These are phyloP conservation scores for Poecilobothrus nobilitatus DNA, from an alignment of 2,888 invertebrate species.

Conservation along the genomic window DNA sequence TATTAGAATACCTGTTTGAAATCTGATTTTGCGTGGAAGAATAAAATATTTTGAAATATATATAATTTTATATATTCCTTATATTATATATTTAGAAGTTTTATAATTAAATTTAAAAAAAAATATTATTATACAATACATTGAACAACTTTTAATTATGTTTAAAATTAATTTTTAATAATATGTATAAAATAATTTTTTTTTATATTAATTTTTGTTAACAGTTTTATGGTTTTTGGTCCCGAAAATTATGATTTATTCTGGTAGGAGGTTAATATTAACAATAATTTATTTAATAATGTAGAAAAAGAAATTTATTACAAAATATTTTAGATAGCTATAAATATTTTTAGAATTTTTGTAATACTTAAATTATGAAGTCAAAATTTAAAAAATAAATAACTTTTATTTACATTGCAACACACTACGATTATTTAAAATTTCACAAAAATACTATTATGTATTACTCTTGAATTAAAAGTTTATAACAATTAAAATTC, in stretches of 20 bases:
- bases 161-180: neutral
- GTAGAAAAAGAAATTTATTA: no score
- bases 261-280: neutral
- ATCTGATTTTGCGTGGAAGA: neutral
- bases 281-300: no score
- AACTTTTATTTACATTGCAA: no score
- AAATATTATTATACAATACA: neutral
- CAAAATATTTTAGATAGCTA: no score
- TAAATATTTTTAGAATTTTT: no score
- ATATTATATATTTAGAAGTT: neutral
- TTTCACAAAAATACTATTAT: no score
- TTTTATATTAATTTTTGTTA: neutral
- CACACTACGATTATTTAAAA: no score
- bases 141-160: neutral
- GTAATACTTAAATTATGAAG: no score
- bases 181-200: neutral
- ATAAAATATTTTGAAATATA: neutral
- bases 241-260: neutral
- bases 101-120: neutral
- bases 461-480: no score
- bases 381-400: no score
- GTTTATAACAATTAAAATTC: no score
- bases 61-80: no score
- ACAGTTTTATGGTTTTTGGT: neutral
- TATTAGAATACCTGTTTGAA: neutral